These are phyloP conservation scores for Mylabris phalerata DNA, from an alignment of 1,140 invertebrate genomes.

Conservation along the genomic window DNA sequence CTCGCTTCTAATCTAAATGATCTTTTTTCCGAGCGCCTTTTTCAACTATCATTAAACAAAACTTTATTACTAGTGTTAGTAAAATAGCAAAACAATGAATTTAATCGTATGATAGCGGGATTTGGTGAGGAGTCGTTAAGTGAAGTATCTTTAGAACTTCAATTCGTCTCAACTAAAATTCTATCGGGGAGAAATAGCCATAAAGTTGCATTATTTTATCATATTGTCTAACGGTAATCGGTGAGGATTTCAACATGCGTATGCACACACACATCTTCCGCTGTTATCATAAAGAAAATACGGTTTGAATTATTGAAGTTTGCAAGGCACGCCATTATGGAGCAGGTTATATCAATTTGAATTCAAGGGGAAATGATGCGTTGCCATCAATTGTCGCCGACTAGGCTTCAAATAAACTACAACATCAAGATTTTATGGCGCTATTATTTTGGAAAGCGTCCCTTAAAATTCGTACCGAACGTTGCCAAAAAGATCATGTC, in stretches of 20 bases:
- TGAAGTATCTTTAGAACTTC: conserved; percentile 17
- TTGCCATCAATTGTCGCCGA: conserved; percentile 12
- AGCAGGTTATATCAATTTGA: conserved; percentile 22
- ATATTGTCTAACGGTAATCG: conserved; percentile 5
- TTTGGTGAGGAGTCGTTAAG: not conserved
- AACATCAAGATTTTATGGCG: conserved; percentile 18
- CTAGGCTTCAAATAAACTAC: conserved; percentile 8
- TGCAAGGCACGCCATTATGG: conserved; percentile 7
- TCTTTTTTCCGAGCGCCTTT: conserved; percentile 19
- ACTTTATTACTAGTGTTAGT: not conserved
- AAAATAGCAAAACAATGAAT: conserved; percentile 13
- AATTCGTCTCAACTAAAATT: no score
- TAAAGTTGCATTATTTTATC: conserved; percentile 22
- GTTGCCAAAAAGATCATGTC: not conserved
- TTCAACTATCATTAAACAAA: not conserved
- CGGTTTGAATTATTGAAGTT: conserved; percentile 14
- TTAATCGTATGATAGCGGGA: not conserved
- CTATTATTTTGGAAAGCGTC: not conserved
- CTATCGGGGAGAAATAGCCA: not conserved
- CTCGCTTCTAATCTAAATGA: conserved; percentile 32
- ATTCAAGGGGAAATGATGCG: conserved; percentile 12
- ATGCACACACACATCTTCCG: conserved; percentile 1
- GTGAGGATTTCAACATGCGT: conserved; percentile 12
- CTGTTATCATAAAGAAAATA: conserved; percentile 10
- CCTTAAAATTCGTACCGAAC: conserved; percentile 2